These are phyloP conservation scores for Steatocranus sp. DNA, from an alignment of 2,797 vertebrate species.

Conservation along the genomic window DNA sequence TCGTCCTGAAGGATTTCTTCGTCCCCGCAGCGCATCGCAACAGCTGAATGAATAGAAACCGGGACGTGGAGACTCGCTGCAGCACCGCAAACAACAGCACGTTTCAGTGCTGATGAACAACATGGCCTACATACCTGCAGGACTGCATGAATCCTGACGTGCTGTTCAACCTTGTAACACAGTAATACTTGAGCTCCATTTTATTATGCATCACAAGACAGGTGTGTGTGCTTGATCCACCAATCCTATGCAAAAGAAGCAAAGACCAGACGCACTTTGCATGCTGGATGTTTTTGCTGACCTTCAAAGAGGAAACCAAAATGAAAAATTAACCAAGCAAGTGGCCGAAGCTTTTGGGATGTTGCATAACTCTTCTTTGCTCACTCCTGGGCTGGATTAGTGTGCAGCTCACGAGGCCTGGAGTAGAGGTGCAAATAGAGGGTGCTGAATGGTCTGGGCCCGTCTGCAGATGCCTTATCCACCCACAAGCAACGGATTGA, in stretches of 20 bases:
- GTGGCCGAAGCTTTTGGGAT: background rate
- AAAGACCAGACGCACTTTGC: background rate
- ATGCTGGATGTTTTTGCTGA: background rate
- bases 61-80: constrained; percentile 13
- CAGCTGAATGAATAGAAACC: background rate
- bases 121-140: constrained; percentile 69
- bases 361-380: background rate
- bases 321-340: background rate
- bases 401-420: background rate
- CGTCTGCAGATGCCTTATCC: background rate
- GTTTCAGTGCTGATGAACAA: accelerated
- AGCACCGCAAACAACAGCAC: constrained; percentile 1
- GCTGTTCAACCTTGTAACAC: background rate
- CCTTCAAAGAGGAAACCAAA: constrained; percentile 8
- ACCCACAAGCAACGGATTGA: background rate
- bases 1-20: background rate
- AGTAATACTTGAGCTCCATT: constrained; percentile 21
- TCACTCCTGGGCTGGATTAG: background rate
- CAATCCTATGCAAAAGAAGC: constrained; percentile 2
- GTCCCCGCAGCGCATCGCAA: background rate
- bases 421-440: constrained; percentile 5
- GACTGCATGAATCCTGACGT: background rate
- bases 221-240: background rate
- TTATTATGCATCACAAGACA: background rate
- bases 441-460: background rate